phyloP scores from a whole-genome alignment of 2,797 vertebrate species.

The Fringilla coelebs region DNA sequence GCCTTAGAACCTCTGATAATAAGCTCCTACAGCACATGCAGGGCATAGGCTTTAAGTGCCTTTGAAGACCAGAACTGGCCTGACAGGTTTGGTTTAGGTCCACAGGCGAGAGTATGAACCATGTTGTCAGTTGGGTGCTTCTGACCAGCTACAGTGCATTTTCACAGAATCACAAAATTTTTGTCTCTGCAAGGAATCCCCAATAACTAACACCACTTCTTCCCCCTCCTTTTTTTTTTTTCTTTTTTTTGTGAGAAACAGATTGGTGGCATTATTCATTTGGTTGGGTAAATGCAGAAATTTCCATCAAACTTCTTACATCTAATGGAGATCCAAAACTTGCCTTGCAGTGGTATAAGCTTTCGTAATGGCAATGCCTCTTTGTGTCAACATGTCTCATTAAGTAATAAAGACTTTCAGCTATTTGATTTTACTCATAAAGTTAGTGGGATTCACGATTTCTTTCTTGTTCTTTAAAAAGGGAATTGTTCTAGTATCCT shows the following conservation, averaged over 20 bases:
- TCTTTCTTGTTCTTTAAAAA: constrained; percentile 19
- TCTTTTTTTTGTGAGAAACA: not conserved
- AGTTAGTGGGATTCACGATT: not conserved
- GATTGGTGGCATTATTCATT: not conserved
- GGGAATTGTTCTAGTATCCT: constrained; percentile 7
- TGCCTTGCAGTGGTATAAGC: constrained; percentile 3
- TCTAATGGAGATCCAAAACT: not conserved
- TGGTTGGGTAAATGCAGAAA: not conserved
- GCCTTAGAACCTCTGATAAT: not conserved
- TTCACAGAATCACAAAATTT: not conserved
- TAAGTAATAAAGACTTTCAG: constrained; percentile 38
- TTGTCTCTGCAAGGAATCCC: not conserved
- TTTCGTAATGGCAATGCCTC: constrained; percentile 6
- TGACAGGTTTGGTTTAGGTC: not conserved
- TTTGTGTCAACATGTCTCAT: constrained; percentile 37
- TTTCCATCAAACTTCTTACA: not conserved
- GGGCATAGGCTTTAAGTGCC: not conserved
- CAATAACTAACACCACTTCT: not conserved
- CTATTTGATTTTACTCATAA: constrained; percentile 41
- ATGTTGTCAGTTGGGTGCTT: not conserved
- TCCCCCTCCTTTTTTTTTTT: fast-evolving
- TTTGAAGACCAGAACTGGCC: not conserved
- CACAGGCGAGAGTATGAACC: not conserved
- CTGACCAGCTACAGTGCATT: not conserved
- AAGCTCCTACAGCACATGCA: not conserved